Evolutionary conservation across 2,888 invertebrate genomes (phyloP), one percentile per base, ranked within the genome.

Genomic region (Leucania comma): DNA sequence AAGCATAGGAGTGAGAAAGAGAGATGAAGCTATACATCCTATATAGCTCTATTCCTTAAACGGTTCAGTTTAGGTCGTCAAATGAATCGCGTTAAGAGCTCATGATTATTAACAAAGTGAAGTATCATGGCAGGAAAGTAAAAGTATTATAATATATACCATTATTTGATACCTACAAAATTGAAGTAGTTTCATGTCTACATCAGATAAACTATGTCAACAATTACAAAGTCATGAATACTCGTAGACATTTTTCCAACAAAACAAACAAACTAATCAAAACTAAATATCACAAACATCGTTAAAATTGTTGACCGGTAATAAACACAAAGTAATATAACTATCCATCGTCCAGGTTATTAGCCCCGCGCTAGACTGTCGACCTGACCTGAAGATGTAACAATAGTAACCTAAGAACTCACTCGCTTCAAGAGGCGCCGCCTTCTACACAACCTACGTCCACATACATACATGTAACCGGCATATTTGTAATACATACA

Each of bases 391-490:
- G 80, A 72, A 75, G 76, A 63, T 80, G 35, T 71, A 77, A 80
- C 77, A 80, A 83, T 77, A 67, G 81, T 73, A 82, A 80, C 68
- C 51, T 63, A 75, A 82, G 80, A 82, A 68, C 72, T 69, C 51
- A 69, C 80, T 67, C 48, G 75, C 35, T 59, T 62, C 35, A 61
- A 71, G 71, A 54, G 67, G 38, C 68, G 78, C 38, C 68, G 66
- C 83, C 69, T 70, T 64, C 68, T 17, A 57, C 50, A 50, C 72
- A 58, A 54, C 65, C 66, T 72, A 69, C 61, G 67, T 61, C 60
- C 61, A 67, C 42, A n/a, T 46, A 72, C 50, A 58, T 48, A 56
- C 38, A 42, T 26, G 65, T 24, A 62, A 35, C 14, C 14, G 14
- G 14, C 14, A 38, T 38, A 38, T 38, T 14, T 38, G 4, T 12